Conservation (phyloP, 2,888 invertebrate species). For the Tenthredo distinguenda region DNA sequence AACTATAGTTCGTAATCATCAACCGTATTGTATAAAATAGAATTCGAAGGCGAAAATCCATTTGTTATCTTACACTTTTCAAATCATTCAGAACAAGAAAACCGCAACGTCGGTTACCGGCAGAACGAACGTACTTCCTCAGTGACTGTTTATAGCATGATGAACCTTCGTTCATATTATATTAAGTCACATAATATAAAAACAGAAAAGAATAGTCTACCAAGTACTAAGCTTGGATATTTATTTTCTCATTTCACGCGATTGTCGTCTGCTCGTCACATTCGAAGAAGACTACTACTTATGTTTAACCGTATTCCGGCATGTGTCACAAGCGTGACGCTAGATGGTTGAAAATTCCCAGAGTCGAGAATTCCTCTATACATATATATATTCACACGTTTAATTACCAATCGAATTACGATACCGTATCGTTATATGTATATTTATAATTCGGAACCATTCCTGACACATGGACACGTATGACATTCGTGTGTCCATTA, state of each 20-base stretch:
- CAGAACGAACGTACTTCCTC: background rate
- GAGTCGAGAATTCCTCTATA: background rate
- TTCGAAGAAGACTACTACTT: background rate
- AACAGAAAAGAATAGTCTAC: background rate
- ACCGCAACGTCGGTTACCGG: background rate
- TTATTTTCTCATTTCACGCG: background rate
- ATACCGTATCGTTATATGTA: background rate
- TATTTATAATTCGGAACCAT: background rate
- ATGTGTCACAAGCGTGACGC: conserved; percentile 17
- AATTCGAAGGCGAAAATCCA: background rate
- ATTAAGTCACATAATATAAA: background rate
- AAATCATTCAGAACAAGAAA: background rate
- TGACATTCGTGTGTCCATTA: background rate
- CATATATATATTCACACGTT: background rate
- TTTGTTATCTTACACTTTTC: background rate
- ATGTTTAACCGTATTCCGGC: background rate
- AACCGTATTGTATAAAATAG: background rate
- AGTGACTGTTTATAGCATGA: background rate
- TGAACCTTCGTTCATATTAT: background rate
- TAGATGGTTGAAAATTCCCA: background rate
- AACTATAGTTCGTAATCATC: background rate
- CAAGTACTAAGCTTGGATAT: background rate
- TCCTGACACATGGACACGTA: background rate
- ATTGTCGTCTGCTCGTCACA: background rate
- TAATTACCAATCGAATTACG: background rate